A percentile compares a stretch with the other conserved stretches of the same genome.
These are phyloP conservation scores for Luehdorfia chinensis DNA, from an alignment of 1,140 invertebrate genomes.

Conservation along the genomic window DNA sequence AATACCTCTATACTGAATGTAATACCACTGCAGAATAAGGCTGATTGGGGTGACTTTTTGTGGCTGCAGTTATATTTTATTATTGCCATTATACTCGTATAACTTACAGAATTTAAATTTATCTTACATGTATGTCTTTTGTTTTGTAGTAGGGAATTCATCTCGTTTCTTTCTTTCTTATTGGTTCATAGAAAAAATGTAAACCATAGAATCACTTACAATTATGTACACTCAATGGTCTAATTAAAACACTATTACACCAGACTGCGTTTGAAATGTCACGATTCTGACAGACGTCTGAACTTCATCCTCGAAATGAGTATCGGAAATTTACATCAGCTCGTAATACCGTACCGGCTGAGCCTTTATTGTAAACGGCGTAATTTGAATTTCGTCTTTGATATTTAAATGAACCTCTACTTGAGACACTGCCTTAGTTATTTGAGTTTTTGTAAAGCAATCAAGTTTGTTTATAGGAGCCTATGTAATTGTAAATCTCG, in stretches of 20 bases:
- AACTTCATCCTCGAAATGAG: slow-evolving; percentile 73
- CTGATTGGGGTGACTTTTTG: no score
- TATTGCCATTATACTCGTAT: no score
- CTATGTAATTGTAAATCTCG: slow-evolving; percentile 72
- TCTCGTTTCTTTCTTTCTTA: no score
- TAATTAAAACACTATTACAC: slow-evolving; percentile 28
- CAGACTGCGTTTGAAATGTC: slow-evolving; percentile 44
- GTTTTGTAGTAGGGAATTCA: no score
- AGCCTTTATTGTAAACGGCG: slow-evolving; percentile 75
- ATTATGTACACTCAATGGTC: no score
- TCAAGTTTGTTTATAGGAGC: slow-evolving; percentile 74
- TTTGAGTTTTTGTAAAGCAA: slow-evolving; percentile 77
- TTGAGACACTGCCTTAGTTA: slow-evolving; percentile 77
- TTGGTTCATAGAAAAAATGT: no score
- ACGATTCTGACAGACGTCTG: slow-evolving; percentile 58
- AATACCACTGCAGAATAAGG: no score
- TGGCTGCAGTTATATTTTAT: no score
- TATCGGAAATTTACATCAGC: slow-evolving; percentile 76
- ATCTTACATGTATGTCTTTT: no score
- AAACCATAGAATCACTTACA: no score
- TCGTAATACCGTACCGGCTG: slow-evolving; percentile 68
- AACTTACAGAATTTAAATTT: no score
- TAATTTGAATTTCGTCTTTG: slow-evolving; percentile 77
- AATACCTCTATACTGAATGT: no score
- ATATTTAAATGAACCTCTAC: slow-evolving; percentile 76